Evolutionary conservation across 2,113 vertebrate genomes (phyloP).

Genomic region (Cavia porcellus): DNA sequence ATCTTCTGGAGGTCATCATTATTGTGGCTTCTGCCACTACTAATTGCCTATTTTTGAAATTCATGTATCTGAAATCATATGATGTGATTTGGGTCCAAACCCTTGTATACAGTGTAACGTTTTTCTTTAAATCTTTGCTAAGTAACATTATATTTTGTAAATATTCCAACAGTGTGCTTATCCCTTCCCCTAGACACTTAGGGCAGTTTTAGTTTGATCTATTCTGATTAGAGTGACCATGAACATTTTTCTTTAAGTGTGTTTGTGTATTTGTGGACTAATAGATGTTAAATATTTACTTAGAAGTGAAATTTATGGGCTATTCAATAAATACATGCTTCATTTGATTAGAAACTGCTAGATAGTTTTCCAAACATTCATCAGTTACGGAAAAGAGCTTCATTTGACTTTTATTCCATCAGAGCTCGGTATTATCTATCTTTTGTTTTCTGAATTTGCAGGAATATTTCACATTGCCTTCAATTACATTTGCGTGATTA

Average conservation of each 20-base stretch:
- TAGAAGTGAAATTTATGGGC: not conserved
- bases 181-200: not conserved
- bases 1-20: not conserved
- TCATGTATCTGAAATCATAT: not conserved
- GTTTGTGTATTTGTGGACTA: not conserved
- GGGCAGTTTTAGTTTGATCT: not conserved
- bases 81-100: not conserved
- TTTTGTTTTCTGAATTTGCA: not conserved
- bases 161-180: not conserved
- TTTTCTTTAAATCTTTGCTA: not conserved
- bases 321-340: not conserved
- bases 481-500: not conserved
- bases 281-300: not conserved
- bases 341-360: too few relatives aligned
- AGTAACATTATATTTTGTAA: not conserved
- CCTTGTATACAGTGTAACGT: not conserved
- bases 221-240: not conserved
- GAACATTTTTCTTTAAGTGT: not conserved
- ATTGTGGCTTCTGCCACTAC: not conserved
- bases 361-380: not conserved
- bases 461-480: not conserved
- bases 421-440: not conserved
- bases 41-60: not conserved
- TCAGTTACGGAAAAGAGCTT: too few relatives aligned
- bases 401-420: not conserved